Evolutionary conservation across 1,140 invertebrate genomes (phyloP).

Genomic region (Euschistus heros): DNA sequence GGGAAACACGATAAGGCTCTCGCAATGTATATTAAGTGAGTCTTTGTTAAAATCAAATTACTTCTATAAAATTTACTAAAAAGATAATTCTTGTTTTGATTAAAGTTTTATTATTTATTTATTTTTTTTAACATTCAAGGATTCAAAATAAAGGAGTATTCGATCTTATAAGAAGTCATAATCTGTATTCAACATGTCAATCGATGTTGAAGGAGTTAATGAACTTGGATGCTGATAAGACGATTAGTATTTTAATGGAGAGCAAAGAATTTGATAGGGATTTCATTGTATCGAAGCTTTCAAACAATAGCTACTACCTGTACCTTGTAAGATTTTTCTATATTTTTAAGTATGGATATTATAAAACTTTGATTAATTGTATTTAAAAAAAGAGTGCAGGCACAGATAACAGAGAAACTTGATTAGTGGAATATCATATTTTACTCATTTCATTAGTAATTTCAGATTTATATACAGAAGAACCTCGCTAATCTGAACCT

Average conservation of each 20-base stretch:
- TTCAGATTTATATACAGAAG: no score
- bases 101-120: no score
- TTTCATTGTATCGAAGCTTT: constrained; percentile 70
- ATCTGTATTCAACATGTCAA: constrained; percentile 68
- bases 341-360: no score
- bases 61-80: neutral
- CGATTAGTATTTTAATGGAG: constrained; percentile 73
- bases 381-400: no score
- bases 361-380: no score
- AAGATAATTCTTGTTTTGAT: neutral
- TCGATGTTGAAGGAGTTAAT: constrained; percentile 85
- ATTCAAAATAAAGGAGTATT: constrained; percentile 84
- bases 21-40: constrained; percentile 78
- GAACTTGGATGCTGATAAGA: constrained; percentile 73
- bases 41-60: constrained; percentile 15
- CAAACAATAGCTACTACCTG: constrained; percentile 60
- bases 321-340: constrained; percentile 46
- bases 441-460: no score
- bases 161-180: constrained; percentile 78
- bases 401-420: no score
- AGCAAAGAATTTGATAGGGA: constrained; percentile 56
- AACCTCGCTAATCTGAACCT: no score
- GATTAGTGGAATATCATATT: no score
- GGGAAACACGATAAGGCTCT: constrained; percentile 87
- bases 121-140: constrained; percentile 37